Conservation (phyloP, 2,113 vertebrate genomes). For the Chloropsis cyanopogon region DNA sequence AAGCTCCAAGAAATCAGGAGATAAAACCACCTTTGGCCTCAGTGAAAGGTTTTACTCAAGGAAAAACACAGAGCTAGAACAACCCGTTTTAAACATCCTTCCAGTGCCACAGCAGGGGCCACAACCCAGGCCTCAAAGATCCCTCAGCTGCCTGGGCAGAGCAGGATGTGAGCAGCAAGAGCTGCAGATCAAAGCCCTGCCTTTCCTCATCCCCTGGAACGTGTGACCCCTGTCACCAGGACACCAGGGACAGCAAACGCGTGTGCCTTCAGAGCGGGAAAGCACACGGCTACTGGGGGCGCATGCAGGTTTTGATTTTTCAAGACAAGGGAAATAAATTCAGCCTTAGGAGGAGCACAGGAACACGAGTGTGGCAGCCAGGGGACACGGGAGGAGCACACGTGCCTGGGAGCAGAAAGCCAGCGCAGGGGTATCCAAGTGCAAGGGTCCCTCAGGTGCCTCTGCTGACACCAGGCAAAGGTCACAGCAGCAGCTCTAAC, state of each 20-base stretch:
- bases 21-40: not conserved
- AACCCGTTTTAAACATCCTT: not conserved
- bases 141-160: not conserved
- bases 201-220: not conserved
- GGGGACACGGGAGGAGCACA: not conserved
- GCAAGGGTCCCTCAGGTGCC: not conserved
- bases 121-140: not conserved
- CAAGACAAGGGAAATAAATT: not conserved
- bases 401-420: not conserved
- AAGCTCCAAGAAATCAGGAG: not conserved
- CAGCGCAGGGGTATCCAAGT: fast-evolving
- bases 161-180: not conserved
- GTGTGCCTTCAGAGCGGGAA: not conserved
- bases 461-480: not conserved
- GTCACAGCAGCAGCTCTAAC: not conserved
- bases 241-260: not conserved
- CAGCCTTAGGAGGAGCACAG: not conserved
- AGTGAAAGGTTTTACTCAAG: not conserved
- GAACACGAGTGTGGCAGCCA: not conserved
- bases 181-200: not conserved
- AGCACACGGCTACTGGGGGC: not conserved
- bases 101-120: not conserved
- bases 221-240: not conserved
- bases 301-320: not conserved
- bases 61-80: not conserved